Percentiles rank a stretch among this genome's conserved stretches.
These are phyloP conservation scores for Agriotes lineatus DNA, from an alignment of 2,888 invertebrate genomes.

Conservation along the genomic window DNA sequence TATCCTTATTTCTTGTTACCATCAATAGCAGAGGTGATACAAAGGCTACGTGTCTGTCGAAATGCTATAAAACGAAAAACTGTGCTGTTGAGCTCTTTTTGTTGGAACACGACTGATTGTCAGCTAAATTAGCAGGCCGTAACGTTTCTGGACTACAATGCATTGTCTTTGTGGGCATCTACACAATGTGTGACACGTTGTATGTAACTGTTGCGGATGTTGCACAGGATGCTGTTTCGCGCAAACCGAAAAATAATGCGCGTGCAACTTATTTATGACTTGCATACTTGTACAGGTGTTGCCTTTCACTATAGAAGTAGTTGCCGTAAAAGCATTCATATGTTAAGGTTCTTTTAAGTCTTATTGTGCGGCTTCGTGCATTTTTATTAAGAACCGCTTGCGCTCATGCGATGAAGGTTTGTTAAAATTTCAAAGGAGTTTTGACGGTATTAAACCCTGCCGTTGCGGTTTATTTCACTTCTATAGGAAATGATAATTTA, in stretches of 20 bases:
- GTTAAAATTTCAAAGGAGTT: background rate
- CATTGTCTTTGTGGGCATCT: background rate
- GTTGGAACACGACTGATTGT: background rate
- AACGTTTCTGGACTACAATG: background rate
- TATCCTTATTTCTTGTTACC: too few relatives aligned
- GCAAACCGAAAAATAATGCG: constrained; percentile 10
- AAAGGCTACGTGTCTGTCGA: too few relatives aligned
- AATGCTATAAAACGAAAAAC: too few relatives aligned
- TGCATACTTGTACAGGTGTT: constrained; percentile 26
- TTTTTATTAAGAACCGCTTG: background rate
- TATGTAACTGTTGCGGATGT: constrained; percentile 18
- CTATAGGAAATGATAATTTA: too few relatives aligned
- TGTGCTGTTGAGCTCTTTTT: too few relatives aligned
- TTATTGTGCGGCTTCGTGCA: background rate
- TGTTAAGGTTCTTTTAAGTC: background rate
- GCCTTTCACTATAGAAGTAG: constrained; percentile 1
- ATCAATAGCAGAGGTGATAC: too few relatives aligned
- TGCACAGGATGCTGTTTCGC: constrained; percentile 17
- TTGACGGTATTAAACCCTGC: too few relatives aligned
- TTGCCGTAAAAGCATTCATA: constrained; percentile 19
- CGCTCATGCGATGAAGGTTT: background rate
- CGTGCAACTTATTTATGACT: constrained; percentile 17
- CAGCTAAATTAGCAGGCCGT: background rate
- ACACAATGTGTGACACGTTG: constrained; percentile 1
- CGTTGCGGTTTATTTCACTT: too few relatives aligned